A percentile compares a stretch with the other conserved stretches of the same genome.
Conservation (phyloP, 1,140 invertebrate species). For the Drusus annulatus region DNA sequence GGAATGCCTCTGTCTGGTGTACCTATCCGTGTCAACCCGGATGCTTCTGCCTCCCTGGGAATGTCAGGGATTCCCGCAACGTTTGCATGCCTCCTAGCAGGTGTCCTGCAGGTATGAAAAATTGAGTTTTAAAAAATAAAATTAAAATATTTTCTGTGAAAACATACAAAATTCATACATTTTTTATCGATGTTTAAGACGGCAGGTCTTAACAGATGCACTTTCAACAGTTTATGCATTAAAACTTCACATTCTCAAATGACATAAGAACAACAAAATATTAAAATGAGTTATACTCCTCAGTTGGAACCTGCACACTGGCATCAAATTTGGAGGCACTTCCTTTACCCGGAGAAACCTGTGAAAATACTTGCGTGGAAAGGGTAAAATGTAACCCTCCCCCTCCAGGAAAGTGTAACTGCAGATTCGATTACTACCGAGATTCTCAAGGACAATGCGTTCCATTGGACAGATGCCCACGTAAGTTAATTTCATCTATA, state of each 20-base stretch:
- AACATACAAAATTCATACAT: too few species aligned
- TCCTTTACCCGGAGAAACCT: not conserved
- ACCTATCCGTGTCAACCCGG: conserved; percentile 36
- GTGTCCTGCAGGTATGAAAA: conserved; percentile 41
- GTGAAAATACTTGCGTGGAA: not conserved
- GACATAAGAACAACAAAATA: too few species aligned
- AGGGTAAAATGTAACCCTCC: not conserved
- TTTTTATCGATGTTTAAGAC: too few species aligned
- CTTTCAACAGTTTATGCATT: too few species aligned
- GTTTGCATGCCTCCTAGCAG: conserved; percentile 41
- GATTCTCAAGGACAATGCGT: conserved; percentile 20
- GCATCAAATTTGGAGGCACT: not conserved
- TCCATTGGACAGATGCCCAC: conserved; percentile 12
- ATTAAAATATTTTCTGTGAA: too few species aligned
- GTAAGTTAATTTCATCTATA: not conserved
- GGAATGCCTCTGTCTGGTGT: not conserved
- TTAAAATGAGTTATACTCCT: too few species aligned
- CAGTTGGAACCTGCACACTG: not conserved
- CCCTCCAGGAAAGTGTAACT: conserved; percentile 11
- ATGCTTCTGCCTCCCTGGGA: conserved; percentile 42
- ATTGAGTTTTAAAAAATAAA: too few species aligned
- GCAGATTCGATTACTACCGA: not conserved
- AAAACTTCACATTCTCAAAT: too few species aligned
- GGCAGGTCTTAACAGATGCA: too few species aligned
- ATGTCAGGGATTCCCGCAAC: conserved; percentile 42